Evolutionary conservation across 2,113 vertebrate species (phyloP).

Genomic region (Phycodurus eques): DNA sequence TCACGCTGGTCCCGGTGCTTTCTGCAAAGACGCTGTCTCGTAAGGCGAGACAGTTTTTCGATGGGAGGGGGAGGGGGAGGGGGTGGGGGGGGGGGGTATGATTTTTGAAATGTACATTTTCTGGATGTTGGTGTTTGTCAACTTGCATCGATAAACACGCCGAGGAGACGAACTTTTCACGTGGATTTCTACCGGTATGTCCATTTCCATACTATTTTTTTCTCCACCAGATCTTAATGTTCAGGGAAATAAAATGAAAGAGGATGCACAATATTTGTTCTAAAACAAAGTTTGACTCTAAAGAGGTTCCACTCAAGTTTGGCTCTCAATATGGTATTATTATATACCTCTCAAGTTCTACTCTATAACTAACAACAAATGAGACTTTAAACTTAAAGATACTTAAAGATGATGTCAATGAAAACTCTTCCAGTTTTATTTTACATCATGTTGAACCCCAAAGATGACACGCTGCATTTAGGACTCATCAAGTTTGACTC

Average conservation of each 20-base stretch:
- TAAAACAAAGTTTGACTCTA: too few species aligned
- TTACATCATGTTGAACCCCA: neutral
- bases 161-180: slow-evolving; percentile 12
- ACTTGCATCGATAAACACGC: slow-evolving; percentile 1
- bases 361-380: neutral
- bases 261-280: too few species aligned
- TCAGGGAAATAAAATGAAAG: neutral
- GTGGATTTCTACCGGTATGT: neutral
- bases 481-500: neutral
- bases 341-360: neutral
- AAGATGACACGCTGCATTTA: neutral
- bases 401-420: too few species aligned
- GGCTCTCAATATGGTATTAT: neutral
- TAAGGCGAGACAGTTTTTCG: neutral
- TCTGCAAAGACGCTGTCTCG: neutral
- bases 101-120: neutral
- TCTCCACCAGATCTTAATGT: neutral
- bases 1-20: neutral
- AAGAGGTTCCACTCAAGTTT: neutral
- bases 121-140: slow-evolving; percentile 9
- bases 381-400: neutral
- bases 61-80: neutral
- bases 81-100: neutral
- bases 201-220: neutral
- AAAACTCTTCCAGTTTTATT: neutral